Base-by-base conservation (phyloP, 2,888 invertebrate species). In the Monopis laevigella region DNA sequence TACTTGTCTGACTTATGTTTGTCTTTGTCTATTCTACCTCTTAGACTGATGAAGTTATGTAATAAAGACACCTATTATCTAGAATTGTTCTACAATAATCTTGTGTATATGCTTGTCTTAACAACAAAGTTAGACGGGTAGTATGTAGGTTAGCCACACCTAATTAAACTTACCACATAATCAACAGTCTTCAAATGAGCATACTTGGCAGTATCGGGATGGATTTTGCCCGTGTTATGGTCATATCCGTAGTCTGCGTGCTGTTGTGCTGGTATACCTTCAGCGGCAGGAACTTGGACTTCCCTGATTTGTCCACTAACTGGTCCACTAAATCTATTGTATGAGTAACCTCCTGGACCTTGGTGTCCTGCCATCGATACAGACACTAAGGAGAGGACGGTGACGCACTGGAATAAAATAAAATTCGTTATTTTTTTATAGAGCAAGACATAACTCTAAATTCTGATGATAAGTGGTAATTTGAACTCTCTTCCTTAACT, bases 321-420 rank as follows among this genome's bases (percentile, higher is more conserved):
- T 13, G 90, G 90, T 6, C 90, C 90, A 57, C 84, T 84, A 65
- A 90, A 90, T 50, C 86, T 84, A 55, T 86, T 85, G 64, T 86
- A 90, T 4, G 88, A 88, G 56, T 85, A 88, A 36, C 88, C 87
- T 21, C 85, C 83, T 2, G 71, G 72, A 17, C 63, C 59, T 43
- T 61, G 68, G 1, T 46, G 36, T 8, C 49, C 62, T 10, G 63
- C 51, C 3, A 64, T 43, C 1, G 52, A 68, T 3, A 55, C 44
- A n/a, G 73, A 50, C 10, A 58, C 59, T 42, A 70, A 41, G 7
- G 60, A 55, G 14, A 74, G 43, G 4, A 69, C 48, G 12, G 58
- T 48, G 17, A 72, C 46, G 16, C 64, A 52, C 78, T 78, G 58
- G n/a, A 61, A 61, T 45, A 6, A n/a, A n/a, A n/a, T n/a, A n/a